These are phyloP conservation scores for Pomatorhinus ruficollis DNA, from an alignment of 2,113 vertebrate species.

Conservation along the genomic window DNA sequence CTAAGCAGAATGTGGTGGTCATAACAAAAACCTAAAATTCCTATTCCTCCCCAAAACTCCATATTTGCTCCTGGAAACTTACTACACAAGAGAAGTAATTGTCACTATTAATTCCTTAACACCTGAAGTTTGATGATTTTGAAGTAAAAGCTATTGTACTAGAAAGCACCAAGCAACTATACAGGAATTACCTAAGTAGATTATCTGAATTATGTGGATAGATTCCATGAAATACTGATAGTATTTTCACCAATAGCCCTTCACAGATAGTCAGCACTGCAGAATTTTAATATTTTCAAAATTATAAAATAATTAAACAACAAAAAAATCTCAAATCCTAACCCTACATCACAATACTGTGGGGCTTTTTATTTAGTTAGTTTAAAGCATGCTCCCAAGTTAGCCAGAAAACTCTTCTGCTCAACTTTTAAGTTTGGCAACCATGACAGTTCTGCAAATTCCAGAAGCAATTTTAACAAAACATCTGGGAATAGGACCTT, in stretches of 20 bases:
- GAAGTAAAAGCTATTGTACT: not conserved
- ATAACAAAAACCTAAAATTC: not conserved
- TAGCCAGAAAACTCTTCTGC: not conserved
- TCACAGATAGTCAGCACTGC: not conserved
- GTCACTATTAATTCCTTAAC: constrained; percentile 10
- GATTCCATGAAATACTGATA: not conserved
- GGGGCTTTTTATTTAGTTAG: not conserved
- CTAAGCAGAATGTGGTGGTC: not conserved
- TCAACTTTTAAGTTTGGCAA: not conserved
- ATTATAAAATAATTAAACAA: not conserved
- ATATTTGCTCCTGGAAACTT: not conserved
- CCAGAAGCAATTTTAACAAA: not conserved
- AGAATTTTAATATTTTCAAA: not conserved
- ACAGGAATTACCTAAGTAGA: not conserved
- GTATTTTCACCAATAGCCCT: not conserved
- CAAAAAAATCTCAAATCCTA: not conserved
- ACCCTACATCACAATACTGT: not conserved
- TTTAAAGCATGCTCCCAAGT: not conserved
- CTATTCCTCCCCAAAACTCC: not conserved
- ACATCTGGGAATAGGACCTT: not conserved
- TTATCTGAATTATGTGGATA: not conserved
- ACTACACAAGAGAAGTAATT: not conserved
- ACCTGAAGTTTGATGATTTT: constrained; percentile 24
- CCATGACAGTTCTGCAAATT: not conserved
- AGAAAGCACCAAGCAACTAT: not conserved